A percentile compares a stretch with the other conserved stretches of the same genome.
These are phyloP conservation scores for Dicentrarchus labrax DNA, from an alignment of 2,113 vertebrate species.

Conservation along the genomic window DNA sequence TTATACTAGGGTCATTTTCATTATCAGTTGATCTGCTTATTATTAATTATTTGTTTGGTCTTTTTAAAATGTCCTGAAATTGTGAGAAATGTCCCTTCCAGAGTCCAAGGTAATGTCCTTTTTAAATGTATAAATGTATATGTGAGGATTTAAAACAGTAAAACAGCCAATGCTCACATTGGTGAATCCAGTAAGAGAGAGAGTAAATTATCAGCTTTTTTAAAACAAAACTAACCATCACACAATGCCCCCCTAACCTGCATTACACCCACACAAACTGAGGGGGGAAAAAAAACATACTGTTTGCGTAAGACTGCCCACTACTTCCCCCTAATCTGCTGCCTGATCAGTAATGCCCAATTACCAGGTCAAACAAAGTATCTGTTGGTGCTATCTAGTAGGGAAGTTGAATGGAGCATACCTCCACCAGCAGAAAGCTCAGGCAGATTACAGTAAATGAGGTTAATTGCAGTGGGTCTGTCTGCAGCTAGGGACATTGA, in stretches of 20 bases:
- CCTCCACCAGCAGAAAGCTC: constrained; percentile 37
- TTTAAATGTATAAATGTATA: too few relatives aligned
- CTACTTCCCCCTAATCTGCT: constrained; percentile 4
- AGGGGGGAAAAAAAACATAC: not conserved
- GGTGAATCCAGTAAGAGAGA: not conserved
- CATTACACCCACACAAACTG: too few relatives aligned
- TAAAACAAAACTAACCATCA: not conserved
- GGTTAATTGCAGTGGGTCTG: constrained; percentile 75
- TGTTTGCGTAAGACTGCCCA: not conserved
- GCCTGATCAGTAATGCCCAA: constrained; percentile 11
- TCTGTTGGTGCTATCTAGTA: not conserved
- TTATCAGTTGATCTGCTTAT: not conserved
- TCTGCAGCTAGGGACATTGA: constrained; percentile 57
- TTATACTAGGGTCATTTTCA: not conserved
- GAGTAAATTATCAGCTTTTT: not conserved
- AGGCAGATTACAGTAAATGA: constrained; percentile 68
- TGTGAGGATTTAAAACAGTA: not conserved
- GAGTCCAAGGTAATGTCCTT: not conserved
- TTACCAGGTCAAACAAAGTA: constrained; percentile 11
- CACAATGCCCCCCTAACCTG: not conserved
- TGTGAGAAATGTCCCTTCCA: not conserved
- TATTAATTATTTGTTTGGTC: not conserved
- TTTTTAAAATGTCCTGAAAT: not conserved
- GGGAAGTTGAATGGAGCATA: constrained; percentile 26
- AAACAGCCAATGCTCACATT: not conserved